Evolutionary conservation across 2,888 invertebrate genomes (phyloP).

Genomic region (Myopa tessellatipennis): DNA sequence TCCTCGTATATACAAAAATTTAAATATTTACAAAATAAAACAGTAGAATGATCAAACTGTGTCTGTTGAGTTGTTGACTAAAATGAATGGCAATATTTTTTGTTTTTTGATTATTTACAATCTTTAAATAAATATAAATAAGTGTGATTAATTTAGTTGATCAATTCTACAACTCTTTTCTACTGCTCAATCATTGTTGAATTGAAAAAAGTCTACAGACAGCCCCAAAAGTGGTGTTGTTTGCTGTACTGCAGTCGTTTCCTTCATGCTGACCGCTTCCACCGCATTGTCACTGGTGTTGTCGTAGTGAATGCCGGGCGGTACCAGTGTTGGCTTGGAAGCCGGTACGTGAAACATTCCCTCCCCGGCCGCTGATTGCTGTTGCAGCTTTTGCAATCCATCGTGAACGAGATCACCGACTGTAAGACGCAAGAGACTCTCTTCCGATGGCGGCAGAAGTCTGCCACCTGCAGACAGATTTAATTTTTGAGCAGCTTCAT

Average conservation of each 20-base stretch:
- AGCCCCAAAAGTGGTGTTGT: conserved; percentile 61
- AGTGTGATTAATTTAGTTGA: no score
- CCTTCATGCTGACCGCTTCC: conserved; percentile 65
- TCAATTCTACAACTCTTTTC: no score
- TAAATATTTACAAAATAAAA: no score
- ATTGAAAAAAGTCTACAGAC: conserved; percentile 66
- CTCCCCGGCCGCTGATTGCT: conserved; percentile 37
- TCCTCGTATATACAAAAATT: no score
- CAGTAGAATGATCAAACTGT: no score
- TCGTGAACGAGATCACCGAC: conserved; percentile 63
- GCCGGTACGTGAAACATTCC: conserved; percentile 44
- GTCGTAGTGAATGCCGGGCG: conserved; percentile 60
- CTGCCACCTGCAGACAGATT: conserved; percentile 65
- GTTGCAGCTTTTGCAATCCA: conserved; percentile 54
- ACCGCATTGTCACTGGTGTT: conserved; percentile 68
- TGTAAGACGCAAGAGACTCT: conserved; percentile 62
- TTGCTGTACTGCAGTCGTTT: conserved; percentile 53
- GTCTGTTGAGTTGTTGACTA: no score
- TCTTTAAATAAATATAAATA: no score
- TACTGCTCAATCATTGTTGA: conserved; percentile 51
- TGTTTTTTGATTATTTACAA: no score
- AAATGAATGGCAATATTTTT: no score
- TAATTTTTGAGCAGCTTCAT: conserved; percentile 65
- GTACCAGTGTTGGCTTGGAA: conserved; percentile 45
- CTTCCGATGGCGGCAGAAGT: conserved; percentile 64